Evolutionary conservation across 2,888 invertebrate species (phyloP), one percentile per base, ranked within the genome.

Genomic region (Dusona sp.): DNA sequence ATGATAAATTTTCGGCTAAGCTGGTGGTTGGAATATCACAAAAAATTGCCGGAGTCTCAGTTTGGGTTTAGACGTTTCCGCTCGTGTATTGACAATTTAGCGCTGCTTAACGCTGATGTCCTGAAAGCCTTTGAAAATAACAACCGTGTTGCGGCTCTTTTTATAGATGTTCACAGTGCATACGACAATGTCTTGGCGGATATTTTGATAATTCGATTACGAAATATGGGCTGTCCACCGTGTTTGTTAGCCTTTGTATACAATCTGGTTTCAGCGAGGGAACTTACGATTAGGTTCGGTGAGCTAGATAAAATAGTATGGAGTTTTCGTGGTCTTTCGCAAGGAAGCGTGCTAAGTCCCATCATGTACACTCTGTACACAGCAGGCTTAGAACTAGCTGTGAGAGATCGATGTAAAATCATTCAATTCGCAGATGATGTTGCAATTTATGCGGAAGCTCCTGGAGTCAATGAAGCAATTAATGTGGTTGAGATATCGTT

Each of bases 11-110:
- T 70, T 36, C 81, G 84, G 67, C 25, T 81, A 7, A 42, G 3
- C 13, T 70, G 70, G 70, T 86, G 84, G 78, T 13, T 77, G 22
- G 86, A 86, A 81, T 25, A 22, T 36, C 36, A 80, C 6, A 33
- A 51, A 19, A 72, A 64, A 36, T 29, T 80, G 16, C 64, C 72
- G 0, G 45, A 42, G 0, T 72, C 64, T 11, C 64, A 79, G 25
- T 70, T 70, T 22, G 79, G 72, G 3, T 79, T 79, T 9, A 25
- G 79, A 16, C 38, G 48, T n/a, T 38, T 38, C 1, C 2, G 57
- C 2, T 74, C 57, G 13, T 57, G 57, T 29, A 22, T 36, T 9
- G 38, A 57, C 13, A 74, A 74, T 51, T 33, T 68, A n/a, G 54
- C 51, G 0, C 8, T 72, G 19, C 29, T 72, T n/a, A 29, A 45